phyloP scores from a whole-genome alignment of 2,888 invertebrate genomes.

The Ormyrus rosae region DNA sequence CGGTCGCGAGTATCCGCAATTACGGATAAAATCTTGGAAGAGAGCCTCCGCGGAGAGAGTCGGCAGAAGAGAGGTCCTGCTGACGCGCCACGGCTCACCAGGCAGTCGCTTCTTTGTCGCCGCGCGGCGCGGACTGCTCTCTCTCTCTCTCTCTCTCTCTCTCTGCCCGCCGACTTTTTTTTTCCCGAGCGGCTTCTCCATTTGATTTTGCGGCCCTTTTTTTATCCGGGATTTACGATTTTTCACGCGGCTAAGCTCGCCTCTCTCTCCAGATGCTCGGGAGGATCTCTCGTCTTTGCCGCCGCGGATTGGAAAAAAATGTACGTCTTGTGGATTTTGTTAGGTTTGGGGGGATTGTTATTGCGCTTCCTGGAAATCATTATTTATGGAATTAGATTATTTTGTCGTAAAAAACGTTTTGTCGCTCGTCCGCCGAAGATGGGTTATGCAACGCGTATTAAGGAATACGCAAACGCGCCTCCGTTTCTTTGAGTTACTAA shows the following conservation, averaged over 20 bases:
- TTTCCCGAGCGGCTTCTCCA: neutral
- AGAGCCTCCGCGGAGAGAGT: conserved; percentile 7
- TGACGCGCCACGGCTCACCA: conserved; percentile 18
- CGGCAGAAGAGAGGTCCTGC: neutral
- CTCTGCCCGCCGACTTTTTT: conserved; percentile 20
- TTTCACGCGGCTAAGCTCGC: conserved; percentile 8
- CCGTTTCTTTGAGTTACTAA: no score
- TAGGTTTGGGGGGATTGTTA: neutral
- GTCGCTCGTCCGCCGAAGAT: neutral
- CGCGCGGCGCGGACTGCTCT: neutral
- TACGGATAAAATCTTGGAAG: conserved; percentile 55
- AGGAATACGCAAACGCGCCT: no score
- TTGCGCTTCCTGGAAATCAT: neutral
- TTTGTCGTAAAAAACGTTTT: neutral
- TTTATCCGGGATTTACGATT: neutral
- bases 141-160: conserved; percentile 13
- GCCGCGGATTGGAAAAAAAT: neutral
- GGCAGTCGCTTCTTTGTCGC: neutral
- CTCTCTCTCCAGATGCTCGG: neutral
- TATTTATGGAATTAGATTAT: neutral
- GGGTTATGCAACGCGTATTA: no score
- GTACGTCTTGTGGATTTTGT: neutral
- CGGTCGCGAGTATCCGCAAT: conserved; percentile 52
- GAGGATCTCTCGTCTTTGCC: neutral
- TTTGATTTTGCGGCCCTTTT: neutral